A percentile compares a stretch with the other conserved stretches of the same genome.
Conservation (phyloP, 1,140 invertebrate genomes). For the Psix sp. region DNA sequence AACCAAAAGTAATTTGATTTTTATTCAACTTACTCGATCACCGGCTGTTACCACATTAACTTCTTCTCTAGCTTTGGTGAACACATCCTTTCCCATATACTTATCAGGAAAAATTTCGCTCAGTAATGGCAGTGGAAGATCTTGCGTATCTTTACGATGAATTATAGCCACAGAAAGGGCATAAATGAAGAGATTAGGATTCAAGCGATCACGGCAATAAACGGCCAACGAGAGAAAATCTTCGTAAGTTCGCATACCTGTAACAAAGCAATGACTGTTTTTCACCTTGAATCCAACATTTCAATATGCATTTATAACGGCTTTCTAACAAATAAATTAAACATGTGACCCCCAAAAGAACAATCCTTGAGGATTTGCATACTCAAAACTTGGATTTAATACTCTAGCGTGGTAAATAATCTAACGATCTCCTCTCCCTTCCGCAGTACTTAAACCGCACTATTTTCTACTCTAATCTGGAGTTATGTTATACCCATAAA, state of each 20-base stretch:
- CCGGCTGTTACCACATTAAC: constrained; percentile 81
- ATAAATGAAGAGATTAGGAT: constrained; percentile 88
- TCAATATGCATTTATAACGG: not conserved
- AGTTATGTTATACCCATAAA: constrained; percentile 79
- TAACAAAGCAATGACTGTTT: not conserved
- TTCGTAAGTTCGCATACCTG: constrained; percentile 83
- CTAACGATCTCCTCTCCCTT: too few relatives aligned
- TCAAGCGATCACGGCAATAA: constrained; percentile 85
- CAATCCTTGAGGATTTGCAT: too few relatives aligned
- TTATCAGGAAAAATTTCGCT: constrained; percentile 87
- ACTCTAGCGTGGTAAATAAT: too few relatives aligned
- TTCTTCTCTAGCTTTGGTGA: constrained; percentile 82
- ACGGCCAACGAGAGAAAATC: constrained; percentile 84
- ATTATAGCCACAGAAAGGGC: constrained; percentile 85
- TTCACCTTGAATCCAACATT: not conserved
- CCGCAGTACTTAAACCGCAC: too few relatives aligned
- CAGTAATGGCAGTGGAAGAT: constrained; percentile 83
- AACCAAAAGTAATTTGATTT: constrained; percentile 6
- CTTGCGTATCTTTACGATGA: constrained; percentile 85
- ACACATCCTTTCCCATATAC: constrained; percentile 85
- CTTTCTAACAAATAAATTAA: not conserved
- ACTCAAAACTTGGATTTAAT: too few relatives aligned
- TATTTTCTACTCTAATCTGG: constrained; percentile 32
- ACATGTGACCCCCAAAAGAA: too few relatives aligned
- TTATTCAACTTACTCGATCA: constrained; percentile 77